Conservation (phyloP, 1,140 invertebrate species). For the Formica selysi region DNA sequence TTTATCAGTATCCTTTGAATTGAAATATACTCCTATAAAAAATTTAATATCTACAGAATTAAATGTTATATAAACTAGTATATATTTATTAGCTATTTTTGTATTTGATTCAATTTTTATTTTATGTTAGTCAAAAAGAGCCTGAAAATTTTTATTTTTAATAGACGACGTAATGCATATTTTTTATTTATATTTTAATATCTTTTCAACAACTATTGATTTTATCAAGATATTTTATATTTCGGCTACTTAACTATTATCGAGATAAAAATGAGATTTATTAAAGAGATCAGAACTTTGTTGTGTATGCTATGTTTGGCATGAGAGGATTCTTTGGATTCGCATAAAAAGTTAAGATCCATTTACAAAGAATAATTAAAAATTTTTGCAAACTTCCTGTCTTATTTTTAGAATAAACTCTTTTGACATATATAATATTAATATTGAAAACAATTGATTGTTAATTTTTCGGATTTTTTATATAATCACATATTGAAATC, state of each 20-base stretch:
- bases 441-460: too few relatives aligned
- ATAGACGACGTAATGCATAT: neutral
- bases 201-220: neutral
- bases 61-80: neutral
- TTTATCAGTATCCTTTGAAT: slow-evolving; percentile 3
- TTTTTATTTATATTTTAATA: neutral
- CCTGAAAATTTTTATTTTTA: neutral
- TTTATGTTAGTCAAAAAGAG: neutral
- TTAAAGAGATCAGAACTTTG: neutral
- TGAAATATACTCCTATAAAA: neutral
- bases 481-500: too few relatives aligned
- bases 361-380: too few relatives aligned
- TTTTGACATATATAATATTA: too few relatives aligned
- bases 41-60: neutral
- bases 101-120: slow-evolving; percentile 6
- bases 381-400: too few relatives aligned
- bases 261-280: neutral
- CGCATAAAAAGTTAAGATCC: too few relatives aligned
- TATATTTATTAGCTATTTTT: neutral
- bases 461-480: too few relatives aligned
- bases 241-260: too few relatives aligned
- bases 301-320: too few relatives aligned
- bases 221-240: neutral
- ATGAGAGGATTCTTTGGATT: too few relatives aligned
- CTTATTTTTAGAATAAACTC: too few relatives aligned